Conservation (phyloP, 2,113 vertebrate genomes). For the Oostethus manadensis region DNA sequence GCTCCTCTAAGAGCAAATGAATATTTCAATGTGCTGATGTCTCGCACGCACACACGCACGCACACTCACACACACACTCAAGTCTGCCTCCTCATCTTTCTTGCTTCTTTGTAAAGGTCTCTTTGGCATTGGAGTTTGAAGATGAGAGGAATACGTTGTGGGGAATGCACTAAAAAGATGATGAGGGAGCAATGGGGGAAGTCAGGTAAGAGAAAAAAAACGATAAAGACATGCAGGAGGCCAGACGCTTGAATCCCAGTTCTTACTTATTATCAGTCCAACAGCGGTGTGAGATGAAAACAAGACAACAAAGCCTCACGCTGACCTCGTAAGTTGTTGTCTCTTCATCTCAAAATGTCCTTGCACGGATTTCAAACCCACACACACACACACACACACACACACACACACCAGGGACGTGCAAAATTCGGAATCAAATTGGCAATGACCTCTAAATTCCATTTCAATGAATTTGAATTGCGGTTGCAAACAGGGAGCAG, state of each 20-base stretch:
- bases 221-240: slow-evolving; percentile 1
- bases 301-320: background rate
- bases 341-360: too few relatives aligned
- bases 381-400: background rate
- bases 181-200: background rate
- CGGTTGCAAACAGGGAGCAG: too few relatives aligned
- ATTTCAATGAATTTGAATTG: too few relatives aligned
- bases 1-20: slow-evolving; percentile 26
- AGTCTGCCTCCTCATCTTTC: background rate
- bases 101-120: slow-evolving; percentile 28
- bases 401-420: background rate
- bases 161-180: background rate
- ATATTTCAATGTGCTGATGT: slow-evolving; percentile 28
- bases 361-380: slow-evolving; percentile 3
- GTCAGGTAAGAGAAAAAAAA: background rate
- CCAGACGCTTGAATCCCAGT: slow-evolving; percentile 1
- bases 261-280: background rate
- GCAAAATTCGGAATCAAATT: too few relatives aligned
- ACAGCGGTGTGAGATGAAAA: slow-evolving; percentile 1
- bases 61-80: background rate
- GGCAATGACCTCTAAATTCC: too few relatives aligned
- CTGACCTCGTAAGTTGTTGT: slow-evolving; percentile 1
- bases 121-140: slow-evolving; percentile 30
- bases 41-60: slow-evolving; percentile 4
- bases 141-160: slow-evolving; percentile 6